A percentile compares a stretch with the other conserved stretches of the same genome.
Evolutionary conservation across 2,888 invertebrate species (phyloP).

Genomic region (Cerastoderma edule): DNA sequence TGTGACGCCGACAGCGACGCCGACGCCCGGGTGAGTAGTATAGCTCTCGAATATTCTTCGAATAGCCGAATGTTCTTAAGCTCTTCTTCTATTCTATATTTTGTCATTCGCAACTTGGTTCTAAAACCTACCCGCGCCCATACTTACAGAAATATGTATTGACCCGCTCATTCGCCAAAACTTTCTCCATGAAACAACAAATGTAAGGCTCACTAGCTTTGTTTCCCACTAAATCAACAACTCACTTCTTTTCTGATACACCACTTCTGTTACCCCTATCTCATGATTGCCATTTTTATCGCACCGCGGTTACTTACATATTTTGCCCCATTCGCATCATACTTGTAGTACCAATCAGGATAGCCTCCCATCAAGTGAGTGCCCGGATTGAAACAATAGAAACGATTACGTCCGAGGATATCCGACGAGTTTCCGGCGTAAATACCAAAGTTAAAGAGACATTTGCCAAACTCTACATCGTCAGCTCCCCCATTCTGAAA

Average conservation of each 20-base stretch:
- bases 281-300: not conserved
- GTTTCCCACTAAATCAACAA: not conserved
- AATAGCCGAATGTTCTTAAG: not conserved
- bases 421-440: constrained; percentile 76
- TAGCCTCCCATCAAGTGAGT: constrained; percentile 75
- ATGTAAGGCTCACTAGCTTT: not conserved
- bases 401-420: constrained; percentile 74
- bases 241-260: not conserved
- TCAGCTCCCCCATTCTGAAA: constrained; percentile 76
- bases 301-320: constrained; percentile 60
- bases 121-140: not conserved
- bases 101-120: not conserved
- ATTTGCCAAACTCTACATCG: constrained; percentile 79
- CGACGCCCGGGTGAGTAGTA: too few relatives aligned
- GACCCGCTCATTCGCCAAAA: not conserved
- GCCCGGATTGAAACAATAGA: constrained; percentile 80
- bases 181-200: too few relatives aligned
- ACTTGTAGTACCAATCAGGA: constrained; percentile 78
- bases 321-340: constrained; percentile 76
- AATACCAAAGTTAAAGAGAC: constrained; percentile 78
- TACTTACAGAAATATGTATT: not conserved
- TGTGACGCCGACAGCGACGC: too few relatives aligned
- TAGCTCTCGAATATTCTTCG: not conserved
- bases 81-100: not conserved
- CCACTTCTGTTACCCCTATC: not conserved